phyloP scores from a whole-genome alignment of 2,113 vertebrate genomes.

The Perca flavescens region DNA sequence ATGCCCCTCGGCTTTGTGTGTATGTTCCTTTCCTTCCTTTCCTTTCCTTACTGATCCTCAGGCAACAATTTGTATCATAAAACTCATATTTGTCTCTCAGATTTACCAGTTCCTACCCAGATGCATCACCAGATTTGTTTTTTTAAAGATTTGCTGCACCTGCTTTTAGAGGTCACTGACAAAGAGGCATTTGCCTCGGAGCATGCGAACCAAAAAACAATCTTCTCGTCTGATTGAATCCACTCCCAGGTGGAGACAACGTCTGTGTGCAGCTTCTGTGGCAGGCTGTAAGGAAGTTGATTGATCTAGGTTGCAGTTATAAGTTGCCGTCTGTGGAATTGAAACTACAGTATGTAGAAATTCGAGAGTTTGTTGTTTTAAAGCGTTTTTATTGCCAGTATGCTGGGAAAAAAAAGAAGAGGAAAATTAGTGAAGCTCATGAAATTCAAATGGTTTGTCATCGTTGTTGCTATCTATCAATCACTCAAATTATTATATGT shows the following conservation, averaged over 20 bases:
- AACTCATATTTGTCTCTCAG: slow-evolving; percentile 21
- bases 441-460: neutral
- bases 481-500: neutral
- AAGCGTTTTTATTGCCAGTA: neutral
- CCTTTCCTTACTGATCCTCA: slow-evolving; percentile 13
- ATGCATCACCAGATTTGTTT: slow-evolving; percentile 36
- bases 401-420: neutral
- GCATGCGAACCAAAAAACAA: neutral
- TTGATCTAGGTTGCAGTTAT: slow-evolving; percentile 37
- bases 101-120: slow-evolving; percentile 23
- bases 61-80: slow-evolving; percentile 22
- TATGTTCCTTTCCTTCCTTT: neutral
- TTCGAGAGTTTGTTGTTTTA: neutral
- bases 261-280: neutral
- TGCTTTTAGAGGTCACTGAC: slow-evolving; percentile 58
- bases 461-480: neutral
- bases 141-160: slow-evolving; percentile 24
- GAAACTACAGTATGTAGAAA: slow-evolving; percentile 4
- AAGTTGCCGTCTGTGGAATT: neutral
- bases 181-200: slow-evolving; percentile 31
- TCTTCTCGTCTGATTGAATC: slow-evolving; percentile 30
- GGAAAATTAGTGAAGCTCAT: neutral
- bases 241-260: slow-evolving; percentile 30
- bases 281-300: slow-evolving; percentile 15
- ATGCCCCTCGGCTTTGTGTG: slow-evolving; percentile 47